Evolutionary conservation across 2,113 vertebrate species (phyloP).

Genomic region (Hylia prasina): DNA sequence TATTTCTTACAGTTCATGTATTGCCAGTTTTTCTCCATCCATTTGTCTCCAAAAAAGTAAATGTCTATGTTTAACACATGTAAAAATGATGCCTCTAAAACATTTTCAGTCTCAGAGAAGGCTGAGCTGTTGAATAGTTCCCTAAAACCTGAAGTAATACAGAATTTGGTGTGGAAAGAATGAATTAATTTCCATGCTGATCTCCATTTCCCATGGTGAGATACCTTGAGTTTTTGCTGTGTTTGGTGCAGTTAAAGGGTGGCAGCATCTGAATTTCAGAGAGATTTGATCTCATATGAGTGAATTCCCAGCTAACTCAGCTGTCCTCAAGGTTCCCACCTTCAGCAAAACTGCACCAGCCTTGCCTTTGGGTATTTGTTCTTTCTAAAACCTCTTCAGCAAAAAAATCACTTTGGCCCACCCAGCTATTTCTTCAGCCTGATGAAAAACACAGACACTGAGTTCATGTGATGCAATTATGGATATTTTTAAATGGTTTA

Average conservation of each 20-base stretch:
- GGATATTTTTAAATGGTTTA: not conserved
- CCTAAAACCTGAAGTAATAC: not conserved
- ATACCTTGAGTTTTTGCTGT: accelerated
- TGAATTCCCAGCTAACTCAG: not conserved
- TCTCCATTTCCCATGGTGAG: not conserved
- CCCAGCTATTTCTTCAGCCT: accelerated
- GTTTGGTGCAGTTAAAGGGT: not conserved
- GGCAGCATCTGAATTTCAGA: not conserved
- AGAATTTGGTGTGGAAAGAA: not conserved
- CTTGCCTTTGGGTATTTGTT: not conserved
- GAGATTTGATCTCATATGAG: accelerated
- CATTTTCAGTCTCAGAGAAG: not conserved
- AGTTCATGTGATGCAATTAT: not conserved
- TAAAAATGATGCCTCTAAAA: not conserved
- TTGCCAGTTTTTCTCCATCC: not conserved
- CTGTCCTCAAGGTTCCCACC: not conserved
- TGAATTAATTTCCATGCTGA: not conserved
- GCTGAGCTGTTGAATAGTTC: not conserved
- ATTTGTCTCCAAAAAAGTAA: not conserved
- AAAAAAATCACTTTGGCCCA: not conserved
- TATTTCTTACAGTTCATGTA: accelerated
- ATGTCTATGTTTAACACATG: accelerated
- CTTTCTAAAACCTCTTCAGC: not conserved
- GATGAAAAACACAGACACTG: not conserved
- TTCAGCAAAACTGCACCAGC: not conserved